Base-by-base conservation (phyloP, 2,797 vertebrate species). In the Distichodus sexfasciatus region DNA sequence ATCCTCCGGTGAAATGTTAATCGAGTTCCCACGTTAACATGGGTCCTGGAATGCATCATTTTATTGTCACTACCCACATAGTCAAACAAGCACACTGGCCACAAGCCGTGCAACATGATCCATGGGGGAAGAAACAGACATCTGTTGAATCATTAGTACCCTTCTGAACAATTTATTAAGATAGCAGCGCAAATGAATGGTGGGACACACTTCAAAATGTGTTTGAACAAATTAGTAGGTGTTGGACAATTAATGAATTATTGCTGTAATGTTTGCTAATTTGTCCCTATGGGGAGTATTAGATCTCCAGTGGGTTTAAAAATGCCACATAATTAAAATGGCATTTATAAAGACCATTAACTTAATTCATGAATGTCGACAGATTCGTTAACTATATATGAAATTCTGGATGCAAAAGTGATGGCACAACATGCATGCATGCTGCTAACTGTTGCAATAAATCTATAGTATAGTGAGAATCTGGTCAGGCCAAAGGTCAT, bases 211-310 rank as follows among this genome's bases (percentile, higher is more conserved):
- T 28, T 43, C 12, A 48, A 38, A 50, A 71, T 57, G 21, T 47
- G 63, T 43, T n/a, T n/a, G n/a, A n/a, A n/a, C n/a, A n/a, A n/a
- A n/a, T n/a, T n/a, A n/a, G n/a, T n/a, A n/a, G n/a, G n/a, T n/a
- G n/a, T 17, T 65, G 26, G 51, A 58, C 40, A n/a, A 17, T 38
- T 23, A 44, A 72, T 59, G n/a, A 51, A 51, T 51, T 36, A 72
- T 59, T 72, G 19, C 51, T 71, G 11, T n/a, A 38, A 11, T 31
- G 46, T 53, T 61, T 44, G 57, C 46, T 43, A 64, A 57, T 71
- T 64, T 57, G 15, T 23, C 47, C 24, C 60, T 19, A 31, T 3
- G 36, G 41, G 17, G 31, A 29, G n/a, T 36, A 47, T 29, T 29
- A 28, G n/a, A 43, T 43, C 29, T 55, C 31, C 19, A 10, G 38